Conservation (phyloP, 2,888 invertebrate genomes). For the Watsonalla binaria region DNA sequence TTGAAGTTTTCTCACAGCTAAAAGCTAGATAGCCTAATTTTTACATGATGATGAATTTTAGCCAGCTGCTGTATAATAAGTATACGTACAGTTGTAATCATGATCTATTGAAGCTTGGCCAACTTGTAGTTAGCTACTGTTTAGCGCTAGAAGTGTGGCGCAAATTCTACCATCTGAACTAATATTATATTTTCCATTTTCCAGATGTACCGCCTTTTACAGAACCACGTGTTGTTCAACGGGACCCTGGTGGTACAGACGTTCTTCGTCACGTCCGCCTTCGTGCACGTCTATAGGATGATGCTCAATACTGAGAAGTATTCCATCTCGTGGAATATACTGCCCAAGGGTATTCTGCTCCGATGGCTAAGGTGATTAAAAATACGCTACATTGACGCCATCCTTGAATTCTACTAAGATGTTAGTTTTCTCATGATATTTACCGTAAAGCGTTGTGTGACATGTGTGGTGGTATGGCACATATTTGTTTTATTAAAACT, state of each 20-base stretch:
- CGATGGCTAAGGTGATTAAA: slow-evolving; percentile 29
- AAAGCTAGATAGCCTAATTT: neutral
- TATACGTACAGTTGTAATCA: too few species aligned
- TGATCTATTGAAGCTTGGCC: too few species aligned
- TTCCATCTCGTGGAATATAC: slow-evolving; percentile 13
- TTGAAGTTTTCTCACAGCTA: neutral
- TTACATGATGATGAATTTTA: too few species aligned
- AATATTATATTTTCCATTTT: slow-evolving; percentile 3
- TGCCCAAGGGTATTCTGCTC: slow-evolving; percentile 18
- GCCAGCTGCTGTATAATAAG: too few species aligned
- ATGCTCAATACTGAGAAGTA: slow-evolving; percentile 14
- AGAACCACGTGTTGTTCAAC: slow-evolving; percentile 21
- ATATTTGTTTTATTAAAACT: too few species aligned
- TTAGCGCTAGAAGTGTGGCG: too few species aligned
- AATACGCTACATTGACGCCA: neutral
- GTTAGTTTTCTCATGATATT: too few species aligned
- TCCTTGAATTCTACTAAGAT: too few species aligned
- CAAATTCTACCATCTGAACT: neutral
- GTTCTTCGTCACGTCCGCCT: slow-evolving; percentile 30
- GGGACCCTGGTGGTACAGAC: slow-evolving; percentile 26
- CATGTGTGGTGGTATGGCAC: too few species aligned
- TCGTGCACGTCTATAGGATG: slow-evolving; percentile 24
- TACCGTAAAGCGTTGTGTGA: too few species aligned
- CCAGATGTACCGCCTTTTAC: slow-evolving; percentile 17
- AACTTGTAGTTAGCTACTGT: too few species aligned